A percentile compares a stretch with the other conserved stretches of the same genome.
phyloP scores from a whole-genome alignment of 2,888 invertebrate genomes.

The Darwinula stevensoni region DNA sequence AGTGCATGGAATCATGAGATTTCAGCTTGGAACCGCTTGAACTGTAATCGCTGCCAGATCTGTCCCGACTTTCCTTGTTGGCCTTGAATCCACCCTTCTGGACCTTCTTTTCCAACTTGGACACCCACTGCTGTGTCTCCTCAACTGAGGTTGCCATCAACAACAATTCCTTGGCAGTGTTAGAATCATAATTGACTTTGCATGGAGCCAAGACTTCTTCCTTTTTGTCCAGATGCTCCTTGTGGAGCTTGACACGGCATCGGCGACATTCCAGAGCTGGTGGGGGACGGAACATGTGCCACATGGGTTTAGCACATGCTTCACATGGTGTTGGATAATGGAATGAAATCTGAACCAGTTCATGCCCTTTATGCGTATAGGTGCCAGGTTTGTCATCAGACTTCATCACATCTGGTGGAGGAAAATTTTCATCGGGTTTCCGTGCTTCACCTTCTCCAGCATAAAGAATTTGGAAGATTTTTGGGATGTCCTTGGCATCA shows the following conservation, averaged over 20 bases:
- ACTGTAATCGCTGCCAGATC: too few relatives aligned
- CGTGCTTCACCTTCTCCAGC: slow-evolving; percentile 69
- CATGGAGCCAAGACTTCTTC: slow-evolving; percentile 72
- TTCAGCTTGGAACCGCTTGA: too few relatives aligned
- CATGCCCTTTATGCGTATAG: slow-evolving; percentile 64
- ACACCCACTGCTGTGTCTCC: slow-evolving; percentile 78
- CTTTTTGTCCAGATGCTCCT: slow-evolving; percentile 67
- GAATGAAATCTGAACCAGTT: slow-evolving; percentile 79
- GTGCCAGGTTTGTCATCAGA: slow-evolving; percentile 26
- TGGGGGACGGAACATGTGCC: slow-evolving; percentile 93
- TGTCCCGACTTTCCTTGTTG: too few relatives aligned
- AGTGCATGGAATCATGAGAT: too few relatives aligned
- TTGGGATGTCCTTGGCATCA: slow-evolving; percentile 93
- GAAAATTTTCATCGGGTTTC: slow-evolving; percentile 6
- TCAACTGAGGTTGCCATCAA: slow-evolving; percentile 54
- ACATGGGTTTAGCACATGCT: slow-evolving; percentile 82
- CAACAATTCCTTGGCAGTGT: slow-evolving; percentile 70
- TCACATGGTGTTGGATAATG: slow-evolving; percentile 97
- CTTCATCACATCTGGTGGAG: slow-evolving; percentile 11
- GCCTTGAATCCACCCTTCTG: slow-evolving; percentile 77
- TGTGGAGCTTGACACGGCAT: slow-evolving; percentile 32
- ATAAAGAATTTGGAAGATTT: slow-evolving; percentile 86
- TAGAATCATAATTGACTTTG: slow-evolving; percentile 82
- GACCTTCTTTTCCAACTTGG: slow-evolving; percentile 61
- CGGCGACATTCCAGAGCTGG: slow-evolving; percentile 89